A percentile compares a stretch with the other conserved stretches of the same genome.
Evolutionary conservation across 2,888 invertebrate genomes (phyloP).

Genomic region (Acrocyrtus sp.): DNA sequence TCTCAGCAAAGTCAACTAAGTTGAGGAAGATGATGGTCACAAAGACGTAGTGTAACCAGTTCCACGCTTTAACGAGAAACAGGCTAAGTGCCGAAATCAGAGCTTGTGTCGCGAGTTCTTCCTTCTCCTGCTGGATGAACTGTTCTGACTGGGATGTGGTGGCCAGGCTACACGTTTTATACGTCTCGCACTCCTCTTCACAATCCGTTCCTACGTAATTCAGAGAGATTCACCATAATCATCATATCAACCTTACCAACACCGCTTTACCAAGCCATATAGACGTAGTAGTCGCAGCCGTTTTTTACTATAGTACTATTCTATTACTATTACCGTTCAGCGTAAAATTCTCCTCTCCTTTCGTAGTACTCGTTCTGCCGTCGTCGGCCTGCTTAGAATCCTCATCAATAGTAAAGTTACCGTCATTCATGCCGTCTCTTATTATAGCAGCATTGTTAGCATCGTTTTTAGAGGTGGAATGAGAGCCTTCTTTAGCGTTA

Average conservation of each 20-base stretch:
- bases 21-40: constrained; percentile 52
- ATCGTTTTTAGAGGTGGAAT: too few species aligned
- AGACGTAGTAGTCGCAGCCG: constrained; percentile 10
- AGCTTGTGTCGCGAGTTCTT: constrained; percentile 22
- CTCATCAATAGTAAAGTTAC: neutral
- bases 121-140: constrained; percentile 35
- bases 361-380: neutral
- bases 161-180: constrained; percentile 39
- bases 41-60: constrained; percentile 38
- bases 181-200: constrained; percentile 36
- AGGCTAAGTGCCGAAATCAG: constrained; percentile 41
- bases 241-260: constrained; percentile 27
- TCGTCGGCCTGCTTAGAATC: neutral
- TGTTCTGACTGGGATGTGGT: constrained; percentile 47
- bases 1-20: constrained; percentile 24
- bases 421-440: neutral
- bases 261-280: constrained; percentile 7
- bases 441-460: constrained; percentile 1
- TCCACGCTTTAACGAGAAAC: constrained; percentile 51
- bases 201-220: constrained; percentile 19
- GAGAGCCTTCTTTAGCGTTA: too few species aligned
- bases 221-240: too few species aligned
- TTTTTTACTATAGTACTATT: neutral
- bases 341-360: constrained; percentile 19
- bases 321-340: neutral